Evolutionary conservation across 1,140 invertebrate genomes (phyloP).

Genomic region (Leucophenga varia): DNA sequence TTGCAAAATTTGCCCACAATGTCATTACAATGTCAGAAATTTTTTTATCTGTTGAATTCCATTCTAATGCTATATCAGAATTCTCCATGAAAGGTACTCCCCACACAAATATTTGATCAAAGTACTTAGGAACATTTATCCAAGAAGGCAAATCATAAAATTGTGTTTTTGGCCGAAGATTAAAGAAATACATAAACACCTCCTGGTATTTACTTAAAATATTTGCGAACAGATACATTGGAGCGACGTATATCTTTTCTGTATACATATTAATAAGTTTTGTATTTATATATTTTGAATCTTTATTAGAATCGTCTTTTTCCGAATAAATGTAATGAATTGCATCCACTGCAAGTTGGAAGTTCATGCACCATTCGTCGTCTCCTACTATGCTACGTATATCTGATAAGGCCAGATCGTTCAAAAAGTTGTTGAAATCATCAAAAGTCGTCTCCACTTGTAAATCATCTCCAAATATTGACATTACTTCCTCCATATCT

Average conservation of each 20-base stretch:
- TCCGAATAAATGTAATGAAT: slow-evolving; percentile 73
- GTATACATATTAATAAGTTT: slow-evolving; percentile 68
- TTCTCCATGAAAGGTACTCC: slow-evolving; percentile 70
- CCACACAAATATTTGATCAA: slow-evolving; percentile 76
- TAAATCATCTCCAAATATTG: slow-evolving; percentile 60
- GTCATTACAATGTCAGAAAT: slow-evolving; percentile 75
- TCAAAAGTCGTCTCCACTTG: slow-evolving; percentile 59
- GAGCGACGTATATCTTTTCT: slow-evolving; percentile 72
- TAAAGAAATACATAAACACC: slow-evolving; percentile 73
- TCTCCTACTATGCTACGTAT: slow-evolving; percentile 55
- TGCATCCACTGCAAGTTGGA: slow-evolving; percentile 70
- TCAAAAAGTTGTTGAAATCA: slow-evolving; percentile 65
- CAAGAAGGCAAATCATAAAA: slow-evolving; percentile 68
- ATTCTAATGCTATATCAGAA: slow-evolving; percentile 60
- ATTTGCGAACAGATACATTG: slow-evolving; percentile 66
- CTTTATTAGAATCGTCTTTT: slow-evolving; percentile 59
- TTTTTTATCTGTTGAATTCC: slow-evolving; percentile 74
- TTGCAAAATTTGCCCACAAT: slow-evolving; percentile 74
- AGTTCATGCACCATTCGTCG: slow-evolving; percentile 66
- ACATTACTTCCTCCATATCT: slow-evolving; percentile 74
- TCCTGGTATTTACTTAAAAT: slow-evolving; percentile 62
- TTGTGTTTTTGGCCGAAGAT: slow-evolving; percentile 69
- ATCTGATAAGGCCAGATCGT: slow-evolving; percentile 63
- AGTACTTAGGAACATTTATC: slow-evolving; percentile 76
- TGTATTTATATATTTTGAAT: slow-evolving; percentile 58